A percentile compares a stretch with the other conserved stretches of the same genome.
Conservation (phyloP, 2,888 invertebrate genomes). For the Cepaea hortensis region DNA sequence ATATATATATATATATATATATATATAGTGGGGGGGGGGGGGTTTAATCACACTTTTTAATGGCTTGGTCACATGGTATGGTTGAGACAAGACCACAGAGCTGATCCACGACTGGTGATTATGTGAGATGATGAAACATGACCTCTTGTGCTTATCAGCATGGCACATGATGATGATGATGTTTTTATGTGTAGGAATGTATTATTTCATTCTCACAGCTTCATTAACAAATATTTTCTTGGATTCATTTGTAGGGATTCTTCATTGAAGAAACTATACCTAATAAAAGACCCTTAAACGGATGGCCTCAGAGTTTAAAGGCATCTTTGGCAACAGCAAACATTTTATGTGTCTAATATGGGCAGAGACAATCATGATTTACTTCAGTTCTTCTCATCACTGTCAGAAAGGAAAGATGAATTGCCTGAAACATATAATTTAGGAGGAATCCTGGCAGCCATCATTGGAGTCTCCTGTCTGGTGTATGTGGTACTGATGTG, state of each 20-base stretch:
- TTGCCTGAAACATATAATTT: background rate
- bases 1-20: too few species aligned
- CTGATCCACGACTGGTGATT: too few species aligned
- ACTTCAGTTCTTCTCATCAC: background rate
- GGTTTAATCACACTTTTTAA: too few species aligned
- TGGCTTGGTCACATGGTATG: too few species aligned
- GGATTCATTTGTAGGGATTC: background rate
- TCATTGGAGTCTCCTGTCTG: background rate
- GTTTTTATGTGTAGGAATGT: background rate
- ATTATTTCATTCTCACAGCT: background rate
- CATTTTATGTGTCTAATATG: too few species aligned
- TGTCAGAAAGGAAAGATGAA: background rate
- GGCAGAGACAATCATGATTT: background rate
- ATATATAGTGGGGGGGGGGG: too few species aligned
- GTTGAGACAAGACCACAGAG: too few species aligned
- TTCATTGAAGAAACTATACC: background rate
- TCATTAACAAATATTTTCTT: background rate
- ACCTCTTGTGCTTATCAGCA: too few species aligned
- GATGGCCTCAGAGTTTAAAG: background rate
- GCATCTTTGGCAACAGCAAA: too few species aligned
- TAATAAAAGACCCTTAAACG: background rate
- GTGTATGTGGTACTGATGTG: conserved; percentile 13
- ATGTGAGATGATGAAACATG: too few species aligned
- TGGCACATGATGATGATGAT: too few species aligned
- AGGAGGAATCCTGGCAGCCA: background rate